Evolutionary conservation across 2,113 vertebrate genomes (phyloP), one percentile per base, ranked within the genome.

Genomic region (Neogobius melanostomus): DNA sequence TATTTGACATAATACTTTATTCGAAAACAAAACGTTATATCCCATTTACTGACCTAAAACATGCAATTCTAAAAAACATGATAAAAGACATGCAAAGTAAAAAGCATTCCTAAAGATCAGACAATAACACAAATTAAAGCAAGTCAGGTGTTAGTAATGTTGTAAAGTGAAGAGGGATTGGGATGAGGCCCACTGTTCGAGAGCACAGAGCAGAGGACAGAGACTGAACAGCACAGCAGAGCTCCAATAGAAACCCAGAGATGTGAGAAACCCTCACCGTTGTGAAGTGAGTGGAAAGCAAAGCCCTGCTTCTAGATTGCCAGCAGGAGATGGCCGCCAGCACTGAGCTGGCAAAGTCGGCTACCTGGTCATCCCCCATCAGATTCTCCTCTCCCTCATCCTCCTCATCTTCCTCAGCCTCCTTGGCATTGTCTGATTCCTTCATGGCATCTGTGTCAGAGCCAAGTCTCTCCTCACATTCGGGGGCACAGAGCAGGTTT

Each of bases 291-390:
- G 95, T 92, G 84, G 95, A 95, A 94, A 96, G 95, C 93, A 96
- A 95, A 95, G 95, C 93, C 90, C 92, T 95, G 93, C 94, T 94
- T 82, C 92, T 95, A 95, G 94, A 95, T 90, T 94, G 94, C 95
- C 94, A 96, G 93, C 95, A 96, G 91, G 95, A 95, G 93, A 95
- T 94, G 88, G 93, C 94, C 65, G 93, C 94, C 92, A 96, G 91
- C 89, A 96, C 92, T 81, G 94, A 94, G 88, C 92, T 94, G 91
- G 94, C 93, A 91, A 95, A 95, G 91, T 95, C 95, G 50, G 94
- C 94, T 98, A 98, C 97, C 97, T 98, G 95, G 87, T 96, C 94
- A 44, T 92, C 93, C 90, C 91, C 93, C 87, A 94, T 93, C 88
- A 95, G 90, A 85, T 91, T 90, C 88, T 95, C 93, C 53, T 95